Evolutionary conservation across 2,113 vertebrate species (phyloP).

Genomic region (Cacatua alba): DNA sequence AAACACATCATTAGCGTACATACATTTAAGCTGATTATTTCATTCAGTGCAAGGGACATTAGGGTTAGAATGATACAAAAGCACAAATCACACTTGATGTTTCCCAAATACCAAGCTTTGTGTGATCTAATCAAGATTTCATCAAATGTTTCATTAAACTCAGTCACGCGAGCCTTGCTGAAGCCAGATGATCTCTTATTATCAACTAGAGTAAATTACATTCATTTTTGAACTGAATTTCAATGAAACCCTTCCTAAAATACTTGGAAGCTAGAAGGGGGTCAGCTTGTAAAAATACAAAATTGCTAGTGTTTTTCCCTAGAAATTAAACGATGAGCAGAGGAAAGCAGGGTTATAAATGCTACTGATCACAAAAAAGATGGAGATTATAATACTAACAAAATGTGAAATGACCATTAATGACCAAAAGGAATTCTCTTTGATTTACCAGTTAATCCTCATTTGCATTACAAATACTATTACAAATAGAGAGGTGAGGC

Average conservation of each 20-base stretch:
- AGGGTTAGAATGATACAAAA: constrained; percentile 86
- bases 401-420: not conserved
- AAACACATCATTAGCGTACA: constrained; percentile 88
- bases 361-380: not conserved
- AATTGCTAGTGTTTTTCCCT: not conserved
- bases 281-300: constrained; percentile 58
- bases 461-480: not conserved
- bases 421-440: not conserved
- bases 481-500: not conserved
- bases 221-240: constrained; percentile 85
- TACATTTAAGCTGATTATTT: constrained; percentile 90
- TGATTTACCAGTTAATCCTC: not conserved
- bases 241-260: constrained; percentile 86
- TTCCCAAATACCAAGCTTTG: constrained; percentile 82
- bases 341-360: not conserved
- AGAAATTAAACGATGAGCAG: not conserved
- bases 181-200: constrained; percentile 88
- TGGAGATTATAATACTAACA: not conserved
- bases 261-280: constrained; percentile 77
- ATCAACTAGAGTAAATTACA: constrained; percentile 85
- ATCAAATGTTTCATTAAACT: constrained; percentile 85
- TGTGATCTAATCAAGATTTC: constrained; percentile 87
- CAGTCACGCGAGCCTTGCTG: constrained; percentile 68
- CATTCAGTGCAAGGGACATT: constrained; percentile 82
- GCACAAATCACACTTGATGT: constrained; percentile 80